Percentiles rank a stretch among this genome's conserved stretches.
Conservation (phyloP, 2,888 invertebrate genomes). For the Phanerotoma sp. region DNA sequence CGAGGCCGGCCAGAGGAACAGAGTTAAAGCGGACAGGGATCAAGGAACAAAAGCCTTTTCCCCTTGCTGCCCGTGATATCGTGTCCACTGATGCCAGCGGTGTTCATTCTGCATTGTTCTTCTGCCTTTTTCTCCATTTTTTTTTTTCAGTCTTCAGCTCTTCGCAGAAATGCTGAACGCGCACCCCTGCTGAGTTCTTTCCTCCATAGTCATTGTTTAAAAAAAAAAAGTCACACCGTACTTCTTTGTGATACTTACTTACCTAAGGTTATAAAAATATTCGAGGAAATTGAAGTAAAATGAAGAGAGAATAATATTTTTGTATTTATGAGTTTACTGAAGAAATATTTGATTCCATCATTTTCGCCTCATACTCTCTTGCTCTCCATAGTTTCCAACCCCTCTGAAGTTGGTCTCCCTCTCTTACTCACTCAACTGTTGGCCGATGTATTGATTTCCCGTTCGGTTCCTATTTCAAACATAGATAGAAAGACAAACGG, state of each 20-base stretch:
- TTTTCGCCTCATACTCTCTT: slow-evolving; percentile 12
- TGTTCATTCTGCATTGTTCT: slow-evolving; percentile 30
- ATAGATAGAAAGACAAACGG: slow-evolving; percentile 47
- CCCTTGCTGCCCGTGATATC: slow-evolving; percentile 20
- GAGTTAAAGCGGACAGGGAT: slow-evolving; percentile 25
- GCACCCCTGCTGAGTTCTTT: slow-evolving; percentile 12
- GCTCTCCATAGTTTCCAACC: slow-evolving; percentile 13
- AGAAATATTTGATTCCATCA: slow-evolving; percentile 5
- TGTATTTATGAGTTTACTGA: slow-evolving; percentile 3
- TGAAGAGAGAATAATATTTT: neutral
- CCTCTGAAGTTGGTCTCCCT: slow-evolving; percentile 17
- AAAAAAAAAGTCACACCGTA: neutral
- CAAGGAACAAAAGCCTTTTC: slow-evolving; percentile 42
- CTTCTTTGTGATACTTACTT: neutral
- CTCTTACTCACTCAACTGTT: slow-evolving; percentile 34
- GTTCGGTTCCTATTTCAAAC: slow-evolving; percentile 49
- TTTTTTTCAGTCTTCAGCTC: slow-evolving; percentile 6
- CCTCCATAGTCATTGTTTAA: neutral
- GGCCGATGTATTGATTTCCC: slow-evolving; percentile 52
- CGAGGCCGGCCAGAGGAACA: neutral
- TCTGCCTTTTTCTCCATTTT: slow-evolving; percentile 12
- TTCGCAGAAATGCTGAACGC: slow-evolving; percentile 23
- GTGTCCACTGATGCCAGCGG: slow-evolving; percentile 18
- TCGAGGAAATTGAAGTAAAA: neutral
- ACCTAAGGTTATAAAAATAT: neutral